phyloP scores from a whole-genome alignment of 2,797 vertebrate genomes.

The Echeneis naucrates region DNA sequence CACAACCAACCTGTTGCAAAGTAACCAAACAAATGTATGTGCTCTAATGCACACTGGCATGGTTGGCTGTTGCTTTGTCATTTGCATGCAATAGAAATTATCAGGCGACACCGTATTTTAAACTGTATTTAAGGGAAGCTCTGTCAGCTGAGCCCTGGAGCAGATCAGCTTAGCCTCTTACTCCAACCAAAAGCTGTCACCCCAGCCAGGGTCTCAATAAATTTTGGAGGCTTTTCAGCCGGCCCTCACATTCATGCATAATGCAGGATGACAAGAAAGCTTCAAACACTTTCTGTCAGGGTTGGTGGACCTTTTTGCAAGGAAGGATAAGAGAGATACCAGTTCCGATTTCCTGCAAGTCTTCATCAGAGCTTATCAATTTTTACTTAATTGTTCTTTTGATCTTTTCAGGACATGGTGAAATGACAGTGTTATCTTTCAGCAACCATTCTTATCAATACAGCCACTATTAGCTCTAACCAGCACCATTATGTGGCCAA shows the following conservation, averaged over 20 bases:
- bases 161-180: not conserved
- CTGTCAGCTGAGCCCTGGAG: not conserved
- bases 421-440: constrained; percentile 22
- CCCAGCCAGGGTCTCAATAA: not conserved
- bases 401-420: constrained; percentile 10
- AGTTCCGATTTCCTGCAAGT: constrained; percentile 6
- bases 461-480: constrained; percentile 17
- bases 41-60: not conserved
- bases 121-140: not conserved
- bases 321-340: constrained; percentile 5
- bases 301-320: constrained; percentile 3
- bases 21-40: constrained; percentile 24
- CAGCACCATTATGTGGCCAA: not conserved
- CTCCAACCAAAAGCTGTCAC: not conserved
- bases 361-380: constrained; percentile 5
- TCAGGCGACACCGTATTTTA: not conserved
- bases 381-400: constrained; percentile 31
- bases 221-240: constrained; percentile 2
- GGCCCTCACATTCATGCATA: constrained; percentile 2
- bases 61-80: not conserved
- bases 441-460: constrained; percentile 27
- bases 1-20: constrained; percentile 20
- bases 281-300: constrained; percentile 9
- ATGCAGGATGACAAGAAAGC: constrained; percentile 6
- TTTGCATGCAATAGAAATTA: not conserved